Percentiles rank a stretch among this genome's conserved stretches.
Evolutionary conservation across 2,113 vertebrate genomes (phyloP).

Genomic region (Microtus pennsylvanicus): DNA sequence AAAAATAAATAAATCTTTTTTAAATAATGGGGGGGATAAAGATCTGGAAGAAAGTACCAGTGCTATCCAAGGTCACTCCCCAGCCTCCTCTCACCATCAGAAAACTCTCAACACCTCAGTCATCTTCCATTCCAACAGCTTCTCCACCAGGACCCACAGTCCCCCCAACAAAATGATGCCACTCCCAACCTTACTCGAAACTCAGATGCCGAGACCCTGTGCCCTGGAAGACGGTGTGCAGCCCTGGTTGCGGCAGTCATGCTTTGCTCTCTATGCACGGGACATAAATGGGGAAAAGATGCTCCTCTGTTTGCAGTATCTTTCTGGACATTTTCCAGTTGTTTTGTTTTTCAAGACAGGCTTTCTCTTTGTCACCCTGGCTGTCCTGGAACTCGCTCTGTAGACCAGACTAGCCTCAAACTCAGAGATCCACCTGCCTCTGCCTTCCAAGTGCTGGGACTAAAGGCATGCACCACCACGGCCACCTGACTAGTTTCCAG

Average conservation of each 20-base stretch:
- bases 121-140: not conserved
- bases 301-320: not conserved
- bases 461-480: not conserved
- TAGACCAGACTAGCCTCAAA: not conserved
- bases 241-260: accelerated
- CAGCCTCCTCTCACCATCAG: not conserved
- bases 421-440: not conserved
- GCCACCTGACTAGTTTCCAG: not conserved
- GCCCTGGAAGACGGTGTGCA: not conserved
- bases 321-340: not conserved
- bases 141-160: not conserved
- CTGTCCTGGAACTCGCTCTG: not conserved
- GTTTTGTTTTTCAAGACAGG: not conserved
- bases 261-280: not conserved
- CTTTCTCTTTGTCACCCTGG: not conserved
- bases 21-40: not conserved
- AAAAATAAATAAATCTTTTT: not conserved
- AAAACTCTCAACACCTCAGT: not conserved
- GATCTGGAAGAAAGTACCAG: not conserved
- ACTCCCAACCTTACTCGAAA: not conserved
- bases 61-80: not conserved
- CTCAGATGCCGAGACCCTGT: not conserved
- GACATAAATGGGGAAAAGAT: not conserved
- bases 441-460: not conserved
- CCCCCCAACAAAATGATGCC: not conserved